Evolutionary conservation across 1,140 invertebrate genomes (phyloP).

Genomic region (Caenorhabditis remanei): DNA sequence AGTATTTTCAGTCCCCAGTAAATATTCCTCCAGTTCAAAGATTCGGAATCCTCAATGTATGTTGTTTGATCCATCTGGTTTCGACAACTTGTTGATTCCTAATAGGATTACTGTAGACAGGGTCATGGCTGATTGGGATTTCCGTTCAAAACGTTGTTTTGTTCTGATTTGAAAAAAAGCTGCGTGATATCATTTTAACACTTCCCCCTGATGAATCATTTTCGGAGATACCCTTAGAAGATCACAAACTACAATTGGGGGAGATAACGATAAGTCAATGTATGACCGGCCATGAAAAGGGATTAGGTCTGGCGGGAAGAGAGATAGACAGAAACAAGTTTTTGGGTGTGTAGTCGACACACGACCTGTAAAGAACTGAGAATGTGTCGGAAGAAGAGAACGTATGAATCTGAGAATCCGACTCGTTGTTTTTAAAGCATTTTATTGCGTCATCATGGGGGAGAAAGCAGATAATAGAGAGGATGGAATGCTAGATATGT

Average conservation of each 20-base stretch:
- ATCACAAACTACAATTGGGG: constrained; percentile 9
- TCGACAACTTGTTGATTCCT: constrained; percentile 9
- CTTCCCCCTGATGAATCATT: constrained; percentile 1
- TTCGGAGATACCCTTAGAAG: constrained; percentile 7
- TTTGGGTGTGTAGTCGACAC: constrained; percentile 33
- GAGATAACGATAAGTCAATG: constrained; percentile 47
- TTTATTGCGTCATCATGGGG: constrained; percentile 13
- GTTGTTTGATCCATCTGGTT: background rate
- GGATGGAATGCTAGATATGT: background rate
- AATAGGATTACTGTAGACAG: constrained; percentile 47
- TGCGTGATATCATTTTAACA: constrained; percentile 24
- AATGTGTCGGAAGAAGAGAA: background rate
- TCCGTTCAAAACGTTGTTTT: background rate
- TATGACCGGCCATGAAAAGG: constrained; percentile 32
- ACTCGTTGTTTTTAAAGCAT: background rate
- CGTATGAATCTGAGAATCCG: background rate
- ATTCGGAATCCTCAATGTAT: background rate
- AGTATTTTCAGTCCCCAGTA: background rate
- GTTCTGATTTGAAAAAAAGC: background rate
- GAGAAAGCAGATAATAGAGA: background rate
- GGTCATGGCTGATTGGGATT: constrained; percentile 14
- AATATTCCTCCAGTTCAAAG: background rate
- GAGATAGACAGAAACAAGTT: constrained; percentile 13
- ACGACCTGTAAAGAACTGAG: constrained; percentile 12
- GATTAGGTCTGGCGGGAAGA: constrained; percentile 9